Conservation (phyloP, 2,113 vertebrate genomes). For the Festucalex cinctus region DNA sequence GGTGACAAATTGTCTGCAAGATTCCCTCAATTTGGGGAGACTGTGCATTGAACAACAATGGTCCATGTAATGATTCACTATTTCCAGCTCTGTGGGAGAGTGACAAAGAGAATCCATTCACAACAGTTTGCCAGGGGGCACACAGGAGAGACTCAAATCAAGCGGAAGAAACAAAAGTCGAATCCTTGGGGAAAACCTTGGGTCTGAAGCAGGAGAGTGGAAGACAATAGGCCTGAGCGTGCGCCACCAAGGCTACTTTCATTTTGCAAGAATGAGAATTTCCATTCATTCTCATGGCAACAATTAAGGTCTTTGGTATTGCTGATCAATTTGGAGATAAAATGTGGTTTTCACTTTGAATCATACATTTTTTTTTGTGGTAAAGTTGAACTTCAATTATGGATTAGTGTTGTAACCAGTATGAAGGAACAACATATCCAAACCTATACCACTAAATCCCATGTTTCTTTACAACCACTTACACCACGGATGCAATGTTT, state of each 20-base stretch:
- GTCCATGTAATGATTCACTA: conserved; percentile 2
- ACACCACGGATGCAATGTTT: too few species aligned
- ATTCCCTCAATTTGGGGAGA: background rate
- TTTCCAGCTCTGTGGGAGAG: background rate
- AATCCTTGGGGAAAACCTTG: conserved; percentile 3
- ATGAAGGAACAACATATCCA: too few species aligned
- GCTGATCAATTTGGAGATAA: background rate
- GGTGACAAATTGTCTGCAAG: conserved; percentile 1
- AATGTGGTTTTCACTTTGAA: background rate
- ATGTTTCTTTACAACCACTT: too few species aligned
- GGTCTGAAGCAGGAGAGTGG: background rate
- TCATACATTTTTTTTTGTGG: background rate
- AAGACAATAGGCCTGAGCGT: background rate
- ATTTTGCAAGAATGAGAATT: background rate
- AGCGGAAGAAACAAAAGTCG: background rate
- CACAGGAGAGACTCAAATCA: background rate
- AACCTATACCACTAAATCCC: too few species aligned
- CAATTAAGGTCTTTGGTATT: background rate
- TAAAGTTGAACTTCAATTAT: background rate
- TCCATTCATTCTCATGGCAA: background rate
- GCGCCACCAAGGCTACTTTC: background rate
- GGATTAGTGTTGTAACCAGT: background rate
- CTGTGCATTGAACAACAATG: conserved; percentile 3
- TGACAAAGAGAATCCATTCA: conserved; percentile 2
- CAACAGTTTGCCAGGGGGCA: background rate